Evolutionary conservation across 1,140 invertebrate genomes (phyloP).

Genomic region (Bombus affinis): DNA sequence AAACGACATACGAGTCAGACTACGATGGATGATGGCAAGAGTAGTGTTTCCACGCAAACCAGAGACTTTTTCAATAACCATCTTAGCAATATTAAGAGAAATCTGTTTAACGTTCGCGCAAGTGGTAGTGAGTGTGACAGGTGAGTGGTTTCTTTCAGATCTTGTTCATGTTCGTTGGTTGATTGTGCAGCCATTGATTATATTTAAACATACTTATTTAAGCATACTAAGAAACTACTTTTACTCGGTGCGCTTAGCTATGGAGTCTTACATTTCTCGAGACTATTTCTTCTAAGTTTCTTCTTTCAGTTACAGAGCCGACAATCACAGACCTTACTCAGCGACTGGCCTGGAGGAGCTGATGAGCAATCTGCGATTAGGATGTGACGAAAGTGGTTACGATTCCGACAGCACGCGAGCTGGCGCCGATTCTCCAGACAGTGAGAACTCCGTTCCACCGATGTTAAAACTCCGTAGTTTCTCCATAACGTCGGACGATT

Average conservation of each 20-base stretch:
- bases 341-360: slow-evolving; percentile 78
- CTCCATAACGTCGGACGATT: slow-evolving; percentile 76
- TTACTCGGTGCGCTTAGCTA: too few species aligned
- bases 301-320: slow-evolving; percentile 7
- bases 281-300: neutral
- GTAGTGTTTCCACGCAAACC: slow-evolving; percentile 24
- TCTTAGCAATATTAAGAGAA: slow-evolving; percentile 38
- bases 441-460: slow-evolving; percentile 69
- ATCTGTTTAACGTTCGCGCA: neutral
- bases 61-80: slow-evolving; percentile 33
- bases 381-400: slow-evolving; percentile 86
- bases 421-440: slow-evolving; percentile 83
- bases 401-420: slow-evolving; percentile 86
- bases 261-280: neutral
- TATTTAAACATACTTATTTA: too few species aligned
- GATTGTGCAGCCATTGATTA: neutral
- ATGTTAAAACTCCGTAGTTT: slow-evolving; percentile 72
- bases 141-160: neutral
- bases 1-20: slow-evolving; percentile 8
- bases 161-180: neutral
- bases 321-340: slow-evolving; percentile 12
- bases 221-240: too few species aligned
- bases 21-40: slow-evolving; percentile 37
- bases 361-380: slow-evolving; percentile 78
- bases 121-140: slow-evolving; percentile 32